Percentiles rank a stretch among this genome's conserved stretches.
Evolutionary conservation across 2,888 invertebrate genomes (phyloP).

Genomic region (Amphipyra berbera): DNA sequence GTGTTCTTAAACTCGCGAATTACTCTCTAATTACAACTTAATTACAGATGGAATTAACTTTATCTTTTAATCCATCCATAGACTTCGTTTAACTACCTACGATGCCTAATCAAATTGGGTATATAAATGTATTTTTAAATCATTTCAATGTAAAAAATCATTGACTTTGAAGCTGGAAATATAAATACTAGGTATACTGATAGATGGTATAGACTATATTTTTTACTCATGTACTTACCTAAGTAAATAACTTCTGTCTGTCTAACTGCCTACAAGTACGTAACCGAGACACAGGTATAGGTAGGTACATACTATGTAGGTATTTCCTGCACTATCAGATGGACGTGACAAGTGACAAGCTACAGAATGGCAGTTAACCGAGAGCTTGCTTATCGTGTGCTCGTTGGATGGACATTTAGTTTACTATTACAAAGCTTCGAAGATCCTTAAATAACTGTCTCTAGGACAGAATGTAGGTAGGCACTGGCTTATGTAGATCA

Average conservation of each 20-base stretch:
- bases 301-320: conserved; percentile 8
- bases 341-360: conserved; percentile 36
- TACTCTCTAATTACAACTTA: no score
- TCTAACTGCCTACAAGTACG: background rate
- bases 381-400: conserved; percentile 26
- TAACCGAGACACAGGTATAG: conserved; percentile 2
- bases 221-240: conserved; percentile 5
- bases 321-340: conserved; percentile 49
- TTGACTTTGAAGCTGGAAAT: no score
- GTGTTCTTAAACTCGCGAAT: background rate
- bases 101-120: no score
- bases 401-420: conserved; percentile 6
- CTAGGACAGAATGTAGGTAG: no score
- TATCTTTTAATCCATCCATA: no score
- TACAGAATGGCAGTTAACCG: conserved; percentile 14
- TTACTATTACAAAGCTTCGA: conserved; percentile 8
- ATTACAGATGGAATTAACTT: no score
- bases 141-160: no score
- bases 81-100: no score
- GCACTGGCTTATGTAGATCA: no score
- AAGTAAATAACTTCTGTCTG: conserved; percentile 4
- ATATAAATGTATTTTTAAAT: no score
- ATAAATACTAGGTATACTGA: no score
- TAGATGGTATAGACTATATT: no score
- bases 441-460: background rate